Conservation (phyloP, 2,888 invertebrate genomes). For the Mylabris sibirica region DNA sequence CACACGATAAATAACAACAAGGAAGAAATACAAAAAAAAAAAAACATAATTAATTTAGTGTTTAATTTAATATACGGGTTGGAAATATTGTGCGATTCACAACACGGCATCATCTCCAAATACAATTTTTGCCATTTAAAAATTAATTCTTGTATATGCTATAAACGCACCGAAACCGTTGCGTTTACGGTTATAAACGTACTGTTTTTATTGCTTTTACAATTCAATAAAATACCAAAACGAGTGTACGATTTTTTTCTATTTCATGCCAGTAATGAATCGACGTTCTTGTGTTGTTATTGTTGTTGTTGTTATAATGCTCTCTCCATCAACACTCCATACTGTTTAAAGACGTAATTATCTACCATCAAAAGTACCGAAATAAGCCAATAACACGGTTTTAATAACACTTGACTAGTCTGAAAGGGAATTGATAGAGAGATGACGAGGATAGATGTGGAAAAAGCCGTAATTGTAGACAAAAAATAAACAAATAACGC, state of each 20-base stretch:
- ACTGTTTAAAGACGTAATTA: neutral
- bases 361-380: slow-evolving; percentile 2
- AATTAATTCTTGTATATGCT: too few relatives aligned
- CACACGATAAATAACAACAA: neutral
- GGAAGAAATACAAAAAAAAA: neutral
- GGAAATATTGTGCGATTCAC: neutral
- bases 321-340: neutral
- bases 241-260: neutral
- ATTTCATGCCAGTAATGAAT: too few relatives aligned
- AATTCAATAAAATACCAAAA: too few relatives aligned
- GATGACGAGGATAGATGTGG: neutral
- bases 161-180: too few relatives aligned
- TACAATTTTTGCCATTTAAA: too few relatives aligned
- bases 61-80: too few relatives aligned
- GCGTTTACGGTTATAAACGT: too few relatives aligned
- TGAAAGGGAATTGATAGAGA: neutral
- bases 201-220: too few relatives aligned
- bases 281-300: neutral
- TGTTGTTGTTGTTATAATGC: neutral
- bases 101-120: too few relatives aligned
- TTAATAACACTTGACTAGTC: neutral
- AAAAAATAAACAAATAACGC: neutral
- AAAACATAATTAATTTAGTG: neutral
- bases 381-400: slow-evolving; percentile 1
- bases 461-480: too few relatives aligned